phyloP scores from a whole-genome alignment of 1,140 invertebrate genomes.

The Orchestia grillus region DNA sequence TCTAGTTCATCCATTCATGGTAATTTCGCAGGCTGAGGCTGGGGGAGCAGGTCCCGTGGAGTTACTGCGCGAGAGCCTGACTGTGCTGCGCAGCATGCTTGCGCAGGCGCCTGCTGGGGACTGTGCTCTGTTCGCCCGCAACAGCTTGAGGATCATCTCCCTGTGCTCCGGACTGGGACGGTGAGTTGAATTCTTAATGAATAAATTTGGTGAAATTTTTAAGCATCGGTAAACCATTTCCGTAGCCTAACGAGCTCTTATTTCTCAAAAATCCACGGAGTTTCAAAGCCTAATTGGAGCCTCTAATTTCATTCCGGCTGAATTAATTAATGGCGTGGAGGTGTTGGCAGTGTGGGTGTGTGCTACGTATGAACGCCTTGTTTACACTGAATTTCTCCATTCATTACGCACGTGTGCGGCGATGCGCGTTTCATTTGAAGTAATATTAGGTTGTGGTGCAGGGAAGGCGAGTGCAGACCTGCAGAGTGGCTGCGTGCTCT shows the following conservation, averaged over 20 bases:
- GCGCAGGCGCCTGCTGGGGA: neutral
- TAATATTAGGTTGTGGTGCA: neutral
- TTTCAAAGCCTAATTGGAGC: too few species aligned
- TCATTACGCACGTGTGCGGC: neutral
- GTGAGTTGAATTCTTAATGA: too few species aligned
- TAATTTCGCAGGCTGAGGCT: neutral
- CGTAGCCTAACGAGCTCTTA: too few species aligned
- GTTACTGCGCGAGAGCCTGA: neutral
- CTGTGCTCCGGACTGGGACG: neutral
- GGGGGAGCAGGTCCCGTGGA: neutral
- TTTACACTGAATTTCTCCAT: neutral
- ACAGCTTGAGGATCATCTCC: neutral
- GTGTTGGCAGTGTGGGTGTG: too few species aligned
- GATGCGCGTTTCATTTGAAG: neutral
- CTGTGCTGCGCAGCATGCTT: neutral
- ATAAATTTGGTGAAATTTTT: too few species aligned
- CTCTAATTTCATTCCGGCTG: too few species aligned
- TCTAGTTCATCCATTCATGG: too few species aligned
- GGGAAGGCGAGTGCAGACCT: neutral
- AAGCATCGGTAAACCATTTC: too few species aligned
- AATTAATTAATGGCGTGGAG: too few species aligned
- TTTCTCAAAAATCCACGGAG: too few species aligned
- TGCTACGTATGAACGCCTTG: too few species aligned
- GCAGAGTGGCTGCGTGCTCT: neutral
- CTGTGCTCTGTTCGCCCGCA: neutral